These are phyloP conservation scores for Clarias fuscus DNA, from an alignment of 2,797 vertebrate species.

Conservation along the genomic window DNA sequence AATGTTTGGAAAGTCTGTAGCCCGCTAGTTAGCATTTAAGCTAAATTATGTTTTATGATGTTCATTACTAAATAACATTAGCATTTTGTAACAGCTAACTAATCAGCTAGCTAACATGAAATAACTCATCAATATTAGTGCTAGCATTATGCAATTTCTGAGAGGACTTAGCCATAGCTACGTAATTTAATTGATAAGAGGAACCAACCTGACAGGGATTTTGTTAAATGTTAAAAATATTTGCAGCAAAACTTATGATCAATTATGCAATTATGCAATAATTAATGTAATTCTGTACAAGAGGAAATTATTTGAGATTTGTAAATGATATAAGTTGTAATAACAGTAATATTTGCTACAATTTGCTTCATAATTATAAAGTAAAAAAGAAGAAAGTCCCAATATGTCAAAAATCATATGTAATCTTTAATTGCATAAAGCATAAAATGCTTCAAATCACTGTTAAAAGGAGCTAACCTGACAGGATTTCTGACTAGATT, in stretches of 20 bases:
- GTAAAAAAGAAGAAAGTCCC: too few relatives aligned
- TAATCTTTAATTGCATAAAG: neutral
- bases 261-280: neutral
- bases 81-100: too few relatives aligned
- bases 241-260: neutral
- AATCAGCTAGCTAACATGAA: neutral
- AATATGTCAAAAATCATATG: neutral
- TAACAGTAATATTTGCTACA: neutral
- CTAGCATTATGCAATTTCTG: neutral
- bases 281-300: neutral
- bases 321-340: neutral
- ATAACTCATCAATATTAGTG: neutral
- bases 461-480: neutral
- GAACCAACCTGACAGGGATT: neutral
- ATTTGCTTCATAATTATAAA: neutral
- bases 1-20: neutral
- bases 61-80: neutral
- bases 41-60: neutral
- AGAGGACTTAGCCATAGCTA: neutral
- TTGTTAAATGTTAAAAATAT: neutral
- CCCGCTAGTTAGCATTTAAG: neutral
- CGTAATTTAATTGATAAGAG: neutral
- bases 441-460: neutral
- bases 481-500: neutral
- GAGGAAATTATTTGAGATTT: neutral